Evolutionary conservation across 2,888 invertebrate genomes (phyloP).

Genomic region (Zygogramma bicolorata): DNA sequence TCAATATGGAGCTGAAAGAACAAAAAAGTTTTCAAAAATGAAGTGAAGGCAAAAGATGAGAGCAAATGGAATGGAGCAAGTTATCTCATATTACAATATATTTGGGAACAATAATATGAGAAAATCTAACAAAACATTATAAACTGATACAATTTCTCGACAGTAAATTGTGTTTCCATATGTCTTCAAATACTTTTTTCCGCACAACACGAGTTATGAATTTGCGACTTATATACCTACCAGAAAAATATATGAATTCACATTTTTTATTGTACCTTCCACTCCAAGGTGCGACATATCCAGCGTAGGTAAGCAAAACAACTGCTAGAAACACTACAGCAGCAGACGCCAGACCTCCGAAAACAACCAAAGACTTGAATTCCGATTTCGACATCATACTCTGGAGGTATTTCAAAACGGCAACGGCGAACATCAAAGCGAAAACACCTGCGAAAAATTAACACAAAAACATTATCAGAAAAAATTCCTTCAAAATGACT

Average conservation of each 20-base stretch:
- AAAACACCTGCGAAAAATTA: constrained; percentile 83
- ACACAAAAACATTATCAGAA: background rate
- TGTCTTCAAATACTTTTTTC: too few species aligned
- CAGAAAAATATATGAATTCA: too few species aligned
- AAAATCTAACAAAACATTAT: too few species aligned
- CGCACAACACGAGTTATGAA: too few species aligned
- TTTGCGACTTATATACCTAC: too few species aligned
- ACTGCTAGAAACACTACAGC: constrained; percentile 85
- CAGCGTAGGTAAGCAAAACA: constrained; percentile 91
- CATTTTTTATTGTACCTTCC: too few species aligned
- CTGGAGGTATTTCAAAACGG: constrained; percentile 87
- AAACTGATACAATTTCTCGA: too few species aligned
- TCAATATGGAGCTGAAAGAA: background rate
- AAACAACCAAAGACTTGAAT: constrained; percentile 87
- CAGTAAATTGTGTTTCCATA: too few species aligned
- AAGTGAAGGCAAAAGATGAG: background rate
- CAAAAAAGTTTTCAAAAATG: background rate
- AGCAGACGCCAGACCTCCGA: constrained; percentile 83
- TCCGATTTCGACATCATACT: constrained; percentile 88
- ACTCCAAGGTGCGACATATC: constrained; percentile 97
- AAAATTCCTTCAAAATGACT: background rate
- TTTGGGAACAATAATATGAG: too few species aligned
- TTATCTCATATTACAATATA: too few species aligned
- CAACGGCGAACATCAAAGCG: constrained; percentile 90
- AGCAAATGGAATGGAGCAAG: background rate